phyloP scores from a whole-genome alignment of 2,797 vertebrate genomes.

The Sebastiscus albofasciatus region DNA sequence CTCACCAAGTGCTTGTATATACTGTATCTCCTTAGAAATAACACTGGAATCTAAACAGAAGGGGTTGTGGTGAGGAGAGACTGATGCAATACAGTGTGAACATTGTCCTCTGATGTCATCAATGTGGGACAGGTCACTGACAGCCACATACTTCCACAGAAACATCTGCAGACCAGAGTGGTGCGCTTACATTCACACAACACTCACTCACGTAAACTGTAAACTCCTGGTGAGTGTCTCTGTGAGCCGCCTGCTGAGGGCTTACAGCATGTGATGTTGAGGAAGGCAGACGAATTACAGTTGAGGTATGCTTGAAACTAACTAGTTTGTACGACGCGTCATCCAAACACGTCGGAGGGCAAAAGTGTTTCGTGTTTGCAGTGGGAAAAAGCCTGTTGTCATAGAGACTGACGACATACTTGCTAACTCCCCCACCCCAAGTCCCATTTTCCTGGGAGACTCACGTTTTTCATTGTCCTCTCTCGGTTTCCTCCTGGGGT shows the following conservation, averaged over 20 bases:
- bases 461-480: too few species aligned
- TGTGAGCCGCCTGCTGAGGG: background rate
- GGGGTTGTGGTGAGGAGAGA: background rate
- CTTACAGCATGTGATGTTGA: background rate
- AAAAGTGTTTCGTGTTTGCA: background rate
- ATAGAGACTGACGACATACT: background rate
- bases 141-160: background rate
- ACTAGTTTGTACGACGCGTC: background rate
- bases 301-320: background rate
- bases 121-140: background rate
- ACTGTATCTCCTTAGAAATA: constrained; percentile 39
- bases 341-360: background rate
- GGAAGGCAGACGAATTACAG: background rate
- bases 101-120: constrained; percentile 31
- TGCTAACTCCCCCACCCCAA: too few species aligned
- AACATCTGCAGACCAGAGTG: background rate
- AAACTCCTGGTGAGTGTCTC: background rate
- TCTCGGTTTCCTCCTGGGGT: too few species aligned
- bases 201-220: constrained; percentile 24
- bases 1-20: constrained; percentile 29
- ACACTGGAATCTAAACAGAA: constrained; percentile 55
- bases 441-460: too few species aligned
- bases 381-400: background rate
- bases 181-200: constrained; percentile 6
- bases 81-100: constrained; percentile 4